These are phyloP conservation scores for Exaiptasia diaphana DNA, from an alignment of 64 coral and sea anemone species.

Conservation along the genomic window DNA sequence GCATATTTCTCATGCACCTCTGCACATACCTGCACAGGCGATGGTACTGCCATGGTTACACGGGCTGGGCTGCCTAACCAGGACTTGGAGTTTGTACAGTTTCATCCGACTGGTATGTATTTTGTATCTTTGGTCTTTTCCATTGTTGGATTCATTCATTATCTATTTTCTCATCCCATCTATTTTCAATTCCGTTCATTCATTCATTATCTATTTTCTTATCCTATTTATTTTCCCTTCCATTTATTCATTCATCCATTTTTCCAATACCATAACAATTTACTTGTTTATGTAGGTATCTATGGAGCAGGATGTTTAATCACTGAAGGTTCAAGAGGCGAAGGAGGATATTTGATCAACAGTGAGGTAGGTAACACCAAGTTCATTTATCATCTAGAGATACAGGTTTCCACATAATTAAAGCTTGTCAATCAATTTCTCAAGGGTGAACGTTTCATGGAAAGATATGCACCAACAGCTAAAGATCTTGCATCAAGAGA, in stretches of 20 bases:
- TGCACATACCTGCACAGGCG: constrained; percentile 90
- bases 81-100: constrained; percentile 98
- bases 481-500: constrained; percentile 98
- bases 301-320: constrained; percentile 97
- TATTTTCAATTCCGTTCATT: not conserved
- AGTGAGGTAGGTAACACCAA: constrained; percentile 71
- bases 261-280: not conserved
- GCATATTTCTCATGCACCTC: constrained; percentile 95
- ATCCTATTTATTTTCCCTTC: not conserved
- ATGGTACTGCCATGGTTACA: constrained; percentile 84
- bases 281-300: constrained; percentile 50
- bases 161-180: not conserved
- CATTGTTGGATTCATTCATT: not conserved
- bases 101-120: constrained; percentile 84
- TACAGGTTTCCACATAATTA: not conserved
- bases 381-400: not conserved
- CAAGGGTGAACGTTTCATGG: constrained; percentile 96
- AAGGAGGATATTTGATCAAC: constrained; percentile 96
- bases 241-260: not conserved
- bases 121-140: not conserved
- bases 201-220: not conserved
- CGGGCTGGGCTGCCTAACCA: constrained; percentile 87
- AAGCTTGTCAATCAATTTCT: not conserved
- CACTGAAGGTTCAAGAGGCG: constrained; percentile 89
- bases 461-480: constrained; percentile 94